Evolutionary conservation across 2,888 invertebrate species (phyloP), one percentile per base, ranked within the genome.

Genomic region (Galeopsomyia nigrocyanea): DNA sequence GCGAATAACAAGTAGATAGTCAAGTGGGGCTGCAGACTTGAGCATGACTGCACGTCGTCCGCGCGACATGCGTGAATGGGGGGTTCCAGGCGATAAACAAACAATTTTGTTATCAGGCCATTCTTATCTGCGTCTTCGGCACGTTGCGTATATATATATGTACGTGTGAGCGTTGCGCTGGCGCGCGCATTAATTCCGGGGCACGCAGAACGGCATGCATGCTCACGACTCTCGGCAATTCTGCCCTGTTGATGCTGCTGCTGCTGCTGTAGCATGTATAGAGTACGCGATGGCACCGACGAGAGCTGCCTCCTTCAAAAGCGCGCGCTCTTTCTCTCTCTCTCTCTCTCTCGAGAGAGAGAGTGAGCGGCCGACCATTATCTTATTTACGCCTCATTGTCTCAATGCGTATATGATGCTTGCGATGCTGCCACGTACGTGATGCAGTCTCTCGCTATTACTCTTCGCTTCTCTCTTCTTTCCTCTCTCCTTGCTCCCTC

Each of bases 381-480:
- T 86, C 86, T 86, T 84, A 85, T 86, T 86, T 85, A 83, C 82
- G 83, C 81, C 82, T 84, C 84, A 83, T 85, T 85, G 84, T 85
- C 84, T 85, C 83, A 85, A 85, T 85, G 82, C 53, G 61, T 63
- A 19, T 39, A 39, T 39, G 39, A 39, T 39, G 39, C 39, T 13
- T 13, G 39, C 39, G 39, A 39, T 13, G 39, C 39, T 39, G 39
- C 39, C 10, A 39, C 13, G 39, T 39, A 39, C 39, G 39, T 10
- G 39, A n/a, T 7, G 13, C 26, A 9, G 39, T 13, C 39, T 39
- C 39, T 39, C 39, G 7, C 82, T 80, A 84, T 84, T 82, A 82
- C 80, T 80, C 68, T 77, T 75, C 77, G 69, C 61, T 75, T 75
- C 7, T 31, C 66, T 49, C 63, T 51, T 22, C 19, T 53, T 21